These are phyloP conservation scores for Cyphomyrus discorhynchus DNA, from an alignment of 2,113 vertebrate species.

Conservation along the genomic window DNA sequence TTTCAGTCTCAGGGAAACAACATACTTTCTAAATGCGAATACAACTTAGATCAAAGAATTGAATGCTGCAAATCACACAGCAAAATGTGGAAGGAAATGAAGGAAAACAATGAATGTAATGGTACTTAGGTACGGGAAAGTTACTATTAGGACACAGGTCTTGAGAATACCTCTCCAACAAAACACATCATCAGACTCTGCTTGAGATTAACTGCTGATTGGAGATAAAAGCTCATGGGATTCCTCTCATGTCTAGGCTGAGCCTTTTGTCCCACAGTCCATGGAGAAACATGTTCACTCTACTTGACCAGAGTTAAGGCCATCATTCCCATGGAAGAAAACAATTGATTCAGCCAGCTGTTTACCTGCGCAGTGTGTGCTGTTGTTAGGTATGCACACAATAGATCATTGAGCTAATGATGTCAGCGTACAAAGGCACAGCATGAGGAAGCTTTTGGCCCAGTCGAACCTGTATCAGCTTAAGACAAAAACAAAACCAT, in stretches of 20 bases:
- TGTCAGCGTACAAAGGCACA: neutral
- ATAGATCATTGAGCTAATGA: neutral
- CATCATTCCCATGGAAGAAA: neutral
- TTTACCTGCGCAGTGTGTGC: neutral
- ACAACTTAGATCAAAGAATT: constrained; percentile 13
- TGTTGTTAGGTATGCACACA: neutral
- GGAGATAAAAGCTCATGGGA: neutral
- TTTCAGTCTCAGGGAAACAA: constrained; percentile 38
- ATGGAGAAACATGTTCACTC: neutral
- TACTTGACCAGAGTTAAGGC: neutral
- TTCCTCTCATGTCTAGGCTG: neutral
- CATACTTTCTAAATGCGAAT: constrained; percentile 41
- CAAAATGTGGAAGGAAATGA: neutral
- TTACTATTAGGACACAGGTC: neutral
- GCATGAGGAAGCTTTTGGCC: neutral
- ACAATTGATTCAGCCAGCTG: neutral
- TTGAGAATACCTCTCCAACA: neutral
- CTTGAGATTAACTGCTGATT: neutral
- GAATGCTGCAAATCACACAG: neutral
- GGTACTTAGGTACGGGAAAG: neutral
- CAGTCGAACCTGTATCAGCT: neutral
- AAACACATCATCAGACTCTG: neutral
- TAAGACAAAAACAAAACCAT: neutral
- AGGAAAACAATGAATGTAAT: neutral
- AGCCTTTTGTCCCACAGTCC: neutral